Conservation (phyloP, 2,113 vertebrate genomes). For the Suncus etruscus region DNA sequence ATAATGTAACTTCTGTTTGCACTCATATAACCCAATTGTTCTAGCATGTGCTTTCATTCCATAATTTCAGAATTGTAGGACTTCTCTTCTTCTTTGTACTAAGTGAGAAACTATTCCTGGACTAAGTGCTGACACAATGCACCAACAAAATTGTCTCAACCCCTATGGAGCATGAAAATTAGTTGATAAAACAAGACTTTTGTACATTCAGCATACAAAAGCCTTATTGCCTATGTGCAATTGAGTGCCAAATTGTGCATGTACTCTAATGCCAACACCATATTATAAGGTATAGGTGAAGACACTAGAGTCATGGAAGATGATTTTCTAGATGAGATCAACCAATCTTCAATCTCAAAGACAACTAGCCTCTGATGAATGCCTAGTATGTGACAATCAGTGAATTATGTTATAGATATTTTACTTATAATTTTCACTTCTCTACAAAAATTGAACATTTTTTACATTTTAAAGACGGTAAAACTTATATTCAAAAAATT, state of each 20-base stretch:
- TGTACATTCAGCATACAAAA: background rate
- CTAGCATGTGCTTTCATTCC: too few species aligned
- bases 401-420: background rate
- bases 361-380: background rate
- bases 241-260: background rate
- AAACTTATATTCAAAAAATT: background rate
- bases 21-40: too few species aligned
- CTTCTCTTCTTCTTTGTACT: background rate
- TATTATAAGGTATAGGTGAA: background rate
- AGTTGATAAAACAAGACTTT: background rate
- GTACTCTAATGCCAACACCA: background rate
- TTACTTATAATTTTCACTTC: background rate
- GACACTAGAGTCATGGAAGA: background rate
- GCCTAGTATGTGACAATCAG: background rate
- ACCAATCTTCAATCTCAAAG: background rate
- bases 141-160: background rate
- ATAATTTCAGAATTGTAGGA: too few species aligned
- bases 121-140: background rate
- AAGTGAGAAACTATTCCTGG: background rate
- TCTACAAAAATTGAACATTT: background rate
- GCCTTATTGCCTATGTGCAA: background rate
- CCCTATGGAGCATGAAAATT: background rate
- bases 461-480: background rate
- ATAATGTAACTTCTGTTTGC: background rate
- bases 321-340: background rate